Conservation (phyloP, 2,797 vertebrate genomes). For the Perodicticus potto region DNA sequence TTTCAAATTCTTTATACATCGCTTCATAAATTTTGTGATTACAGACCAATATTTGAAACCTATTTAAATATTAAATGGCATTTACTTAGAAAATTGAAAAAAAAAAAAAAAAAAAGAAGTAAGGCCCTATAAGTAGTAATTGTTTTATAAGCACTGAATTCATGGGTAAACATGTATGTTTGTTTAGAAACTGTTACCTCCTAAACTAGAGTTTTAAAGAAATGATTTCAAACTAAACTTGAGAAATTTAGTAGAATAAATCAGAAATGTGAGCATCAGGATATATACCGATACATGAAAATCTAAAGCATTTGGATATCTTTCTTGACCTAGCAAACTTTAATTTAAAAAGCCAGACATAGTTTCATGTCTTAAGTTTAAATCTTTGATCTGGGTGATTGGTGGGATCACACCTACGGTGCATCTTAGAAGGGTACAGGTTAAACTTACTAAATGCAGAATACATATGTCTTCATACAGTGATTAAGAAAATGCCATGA, state of each 20-base stretch:
- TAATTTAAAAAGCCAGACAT: background rate
- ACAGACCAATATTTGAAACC: background rate
- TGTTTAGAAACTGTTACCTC: slow-evolving; percentile 16
- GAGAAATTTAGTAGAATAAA: background rate
- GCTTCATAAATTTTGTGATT: slow-evolving; percentile 4
- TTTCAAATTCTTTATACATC: background rate
- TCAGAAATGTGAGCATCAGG: background rate
- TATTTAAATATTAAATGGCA: slow-evolving; percentile 8
- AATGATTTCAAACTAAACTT: slow-evolving; percentile 24
- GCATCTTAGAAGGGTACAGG: too few species aligned
- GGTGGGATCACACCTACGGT: too few species aligned
- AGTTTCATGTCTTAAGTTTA: background rate
- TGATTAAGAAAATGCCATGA: too few species aligned
- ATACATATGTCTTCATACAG: too few species aligned
- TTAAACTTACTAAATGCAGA: too few species aligned
- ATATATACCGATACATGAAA: background rate
- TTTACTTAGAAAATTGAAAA: slow-evolving; percentile 31
- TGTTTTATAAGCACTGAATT: slow-evolving; percentile 11
- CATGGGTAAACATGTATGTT: background rate
- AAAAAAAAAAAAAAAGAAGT: too few species aligned
- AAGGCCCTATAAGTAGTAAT: background rate
- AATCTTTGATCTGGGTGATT: too few species aligned
- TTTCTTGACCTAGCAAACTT: slow-evolving; percentile 27
- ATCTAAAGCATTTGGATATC: slow-evolving; percentile 8
- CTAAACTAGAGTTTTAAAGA: slow-evolving; percentile 7